Percentiles rank a stretch among this genome's conserved stretches.
These are phyloP conservation scores for Turdus rufiventris DNA, from an alignment of 2,113 vertebrate genomes.

Conservation along the genomic window DNA sequence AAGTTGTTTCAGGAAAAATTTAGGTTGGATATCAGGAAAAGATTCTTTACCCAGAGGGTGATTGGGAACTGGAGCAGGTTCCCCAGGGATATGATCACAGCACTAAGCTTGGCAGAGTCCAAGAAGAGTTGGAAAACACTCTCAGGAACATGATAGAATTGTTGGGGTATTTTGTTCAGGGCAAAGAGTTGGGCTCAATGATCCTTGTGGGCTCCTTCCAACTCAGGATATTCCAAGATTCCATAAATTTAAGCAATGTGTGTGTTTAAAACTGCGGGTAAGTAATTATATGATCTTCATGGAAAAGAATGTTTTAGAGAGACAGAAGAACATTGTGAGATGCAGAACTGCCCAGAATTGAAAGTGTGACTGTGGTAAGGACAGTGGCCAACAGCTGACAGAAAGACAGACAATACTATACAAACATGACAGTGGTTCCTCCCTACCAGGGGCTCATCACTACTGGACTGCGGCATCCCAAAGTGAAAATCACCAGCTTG, in stretches of 20 bases:
- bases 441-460: not conserved
- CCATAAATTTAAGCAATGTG: not conserved
- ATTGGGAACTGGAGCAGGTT: not conserved
- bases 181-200: fast-evolving
- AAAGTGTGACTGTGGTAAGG: not conserved
- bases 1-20: not conserved
- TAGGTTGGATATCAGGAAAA: not conserved
- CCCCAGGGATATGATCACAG: not conserved
- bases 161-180: not conserved
- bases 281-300: not conserved
- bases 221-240: not conserved
- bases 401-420: not conserved
- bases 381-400: not conserved
- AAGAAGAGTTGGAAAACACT: not conserved
- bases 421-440: not conserved
- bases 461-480: not conserved
- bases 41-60: not conserved
- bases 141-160: not conserved
- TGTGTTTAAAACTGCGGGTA: fast-evolving
- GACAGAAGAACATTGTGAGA: not conserved
- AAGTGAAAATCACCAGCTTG: not conserved
- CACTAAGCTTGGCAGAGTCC: not conserved
- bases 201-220: not conserved
- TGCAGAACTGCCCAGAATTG: not conserved
- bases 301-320: not conserved